Percentiles rank a stretch among this genome's conserved stretches.
Conservation (phyloP, 2,113 vertebrate genomes). For the Eulemur rufifrons region DNA sequence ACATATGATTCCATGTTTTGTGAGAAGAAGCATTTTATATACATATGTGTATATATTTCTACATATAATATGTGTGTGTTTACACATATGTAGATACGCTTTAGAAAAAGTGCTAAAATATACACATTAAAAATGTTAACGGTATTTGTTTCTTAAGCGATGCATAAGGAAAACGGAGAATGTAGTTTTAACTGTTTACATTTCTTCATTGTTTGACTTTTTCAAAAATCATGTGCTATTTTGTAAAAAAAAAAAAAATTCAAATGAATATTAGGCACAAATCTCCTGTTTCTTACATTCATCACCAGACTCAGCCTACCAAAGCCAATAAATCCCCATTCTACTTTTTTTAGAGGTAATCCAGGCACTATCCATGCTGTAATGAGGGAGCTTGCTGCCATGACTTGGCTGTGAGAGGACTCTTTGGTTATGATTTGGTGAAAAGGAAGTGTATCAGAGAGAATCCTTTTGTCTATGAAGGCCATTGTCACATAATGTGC, state of each 20-base stretch:
- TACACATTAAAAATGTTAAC: background rate
- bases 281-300: background rate
- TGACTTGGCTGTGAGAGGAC: background rate
- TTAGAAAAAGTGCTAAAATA: background rate
- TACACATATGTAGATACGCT: background rate
- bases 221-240: background rate
- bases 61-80: background rate
- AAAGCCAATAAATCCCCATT: background rate
- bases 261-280: background rate
- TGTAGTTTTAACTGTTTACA: background rate
- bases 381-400: background rate
- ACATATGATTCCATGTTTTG: background rate
- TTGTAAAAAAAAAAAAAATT: background rate
- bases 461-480: background rate
- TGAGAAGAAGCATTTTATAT: background rate
- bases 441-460: background rate
- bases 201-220: conserved; percentile 12
- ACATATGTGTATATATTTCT: background rate
- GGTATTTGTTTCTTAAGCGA: background rate
- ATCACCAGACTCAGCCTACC: background rate
- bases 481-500: background rate
- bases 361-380: background rate
- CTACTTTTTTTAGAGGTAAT: background rate
- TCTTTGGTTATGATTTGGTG: background rate
- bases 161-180: background rate